These are phyloP conservation scores for Drosophila pandora DNA, from an alignment of 1,140 invertebrate genomes.

Conservation along the genomic window DNA sequence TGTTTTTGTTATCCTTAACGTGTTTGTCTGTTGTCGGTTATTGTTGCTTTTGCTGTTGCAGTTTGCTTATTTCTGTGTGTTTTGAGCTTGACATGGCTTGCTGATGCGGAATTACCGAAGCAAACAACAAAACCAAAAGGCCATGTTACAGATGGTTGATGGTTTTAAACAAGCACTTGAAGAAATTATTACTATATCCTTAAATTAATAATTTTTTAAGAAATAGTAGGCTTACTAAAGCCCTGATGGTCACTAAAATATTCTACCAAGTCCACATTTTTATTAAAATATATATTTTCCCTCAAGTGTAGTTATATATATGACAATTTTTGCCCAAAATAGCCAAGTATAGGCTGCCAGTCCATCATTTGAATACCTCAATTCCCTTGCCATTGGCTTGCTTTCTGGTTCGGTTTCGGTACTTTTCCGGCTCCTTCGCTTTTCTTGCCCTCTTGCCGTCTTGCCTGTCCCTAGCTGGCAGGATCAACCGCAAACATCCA, in stretches of 20 bases:
- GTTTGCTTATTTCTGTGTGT: constrained; percentile 25
- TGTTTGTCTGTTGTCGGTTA: constrained; percentile 11
- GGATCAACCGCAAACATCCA: constrained; percentile 38
- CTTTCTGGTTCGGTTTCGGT: constrained; percentile 12
- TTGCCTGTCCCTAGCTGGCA: constrained; percentile 8
- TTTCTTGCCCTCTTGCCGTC: not conserved
- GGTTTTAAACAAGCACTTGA: not conserved
- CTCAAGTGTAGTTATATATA: constrained; percentile 8
- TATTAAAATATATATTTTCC: not conserved
- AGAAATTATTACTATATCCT: not conserved
- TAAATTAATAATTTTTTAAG: not conserved
- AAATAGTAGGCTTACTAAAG: too few species aligned
- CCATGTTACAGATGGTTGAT: constrained; percentile 18
- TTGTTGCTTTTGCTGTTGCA: constrained; percentile 10
- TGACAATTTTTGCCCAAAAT: constrained; percentile 24
- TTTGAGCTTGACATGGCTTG: constrained; percentile 55
- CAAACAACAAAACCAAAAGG: constrained; percentile 54
- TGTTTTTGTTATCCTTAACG: constrained; percentile 14
- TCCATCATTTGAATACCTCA: constrained; percentile 55
- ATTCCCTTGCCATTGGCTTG: constrained; percentile 40
- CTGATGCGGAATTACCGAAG: constrained; percentile 49
- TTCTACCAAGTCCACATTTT: too few species aligned
- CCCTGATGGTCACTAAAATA: not conserved
- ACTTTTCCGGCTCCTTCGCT: not conserved
- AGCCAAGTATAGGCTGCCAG: constrained; percentile 31